Evolutionary conservation across 2,888 invertebrate genomes (phyloP).

Genomic region (Eurois occulta): DNA sequence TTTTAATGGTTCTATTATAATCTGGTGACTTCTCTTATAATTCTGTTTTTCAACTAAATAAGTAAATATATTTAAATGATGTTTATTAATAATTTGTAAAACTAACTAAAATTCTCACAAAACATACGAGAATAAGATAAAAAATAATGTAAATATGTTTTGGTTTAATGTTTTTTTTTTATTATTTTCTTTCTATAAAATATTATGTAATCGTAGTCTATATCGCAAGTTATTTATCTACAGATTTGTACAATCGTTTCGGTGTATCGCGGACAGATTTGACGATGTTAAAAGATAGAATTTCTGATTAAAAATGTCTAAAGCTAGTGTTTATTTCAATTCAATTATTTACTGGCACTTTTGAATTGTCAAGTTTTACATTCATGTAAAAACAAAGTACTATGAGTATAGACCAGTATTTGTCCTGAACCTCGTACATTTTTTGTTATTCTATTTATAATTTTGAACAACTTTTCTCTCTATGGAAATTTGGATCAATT

Average conservation of each 20-base stretch:
- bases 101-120: slow-evolving; percentile 51
- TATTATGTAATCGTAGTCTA: slow-evolving; percentile 62
- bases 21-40: not conserved
- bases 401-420: not conserved
- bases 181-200: slow-evolving; percentile 43
- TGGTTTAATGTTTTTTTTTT: slow-evolving; percentile 51
- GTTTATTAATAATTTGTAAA: not conserved
- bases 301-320: not conserved
- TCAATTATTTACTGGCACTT: not conserved
- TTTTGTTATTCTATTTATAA: not conserved
- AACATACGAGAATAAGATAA: slow-evolving; percentile 53
- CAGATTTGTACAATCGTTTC: slow-evolving; percentile 48
- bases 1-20: not conserved
- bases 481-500: not conserved
- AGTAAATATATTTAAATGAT: not conserved
- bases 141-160: slow-evolving; percentile 65
- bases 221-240: slow-evolving; percentile 62
- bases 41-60: not conserved
- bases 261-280: slow-evolving; percentile 31
- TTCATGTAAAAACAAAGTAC: not conserved
- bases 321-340: not conserved
- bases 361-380: not conserved
- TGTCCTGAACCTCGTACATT: not conserved
- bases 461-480: not conserved
- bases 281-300: slow-evolving; percentile 2